Conservation (phyloP, 2,797 vertebrate species). For the Eutrigla gurnardus region DNA sequence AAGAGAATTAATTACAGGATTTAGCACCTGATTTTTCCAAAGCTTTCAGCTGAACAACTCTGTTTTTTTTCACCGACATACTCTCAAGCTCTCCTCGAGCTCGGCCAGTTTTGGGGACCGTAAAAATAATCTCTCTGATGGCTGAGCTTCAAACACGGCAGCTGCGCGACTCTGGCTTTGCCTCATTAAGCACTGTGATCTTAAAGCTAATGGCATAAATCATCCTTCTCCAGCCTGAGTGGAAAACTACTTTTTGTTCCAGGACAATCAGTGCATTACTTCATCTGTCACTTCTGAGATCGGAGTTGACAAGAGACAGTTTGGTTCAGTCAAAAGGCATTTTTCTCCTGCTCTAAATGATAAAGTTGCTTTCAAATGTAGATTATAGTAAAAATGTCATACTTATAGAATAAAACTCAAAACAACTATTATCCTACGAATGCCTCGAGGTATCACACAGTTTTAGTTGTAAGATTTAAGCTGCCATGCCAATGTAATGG, state of each 20-base stretch:
- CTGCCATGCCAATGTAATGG: background rate
- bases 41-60: slow-evolving; percentile 15
- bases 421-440: background rate
- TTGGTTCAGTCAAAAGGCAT: slow-evolving; percentile 10
- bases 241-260: slow-evolving; percentile 14
- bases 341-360: slow-evolving; percentile 18
- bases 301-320: slow-evolving; percentile 17
- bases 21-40: background rate
- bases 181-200: slow-evolving; percentile 26
- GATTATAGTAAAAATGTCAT: background rate
- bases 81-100: background rate
- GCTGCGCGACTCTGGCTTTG: slow-evolving; percentile 20
- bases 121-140: slow-evolving; percentile 21
- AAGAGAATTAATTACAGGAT: slow-evolving; percentile 8
- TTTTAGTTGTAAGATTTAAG: slow-evolving; percentile 6
- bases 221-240: background rate
- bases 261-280: slow-evolving; percentile 10
- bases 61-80: slow-evolving; percentile 16
- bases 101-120: slow-evolving; percentile 9
- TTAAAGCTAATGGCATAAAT: slow-evolving; percentile 34
- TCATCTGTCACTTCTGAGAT: slow-evolving; percentile 39
- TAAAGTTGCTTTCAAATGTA: background rate
- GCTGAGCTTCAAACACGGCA: slow-evolving; percentile 27
- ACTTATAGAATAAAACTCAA: background rate
- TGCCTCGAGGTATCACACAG: background rate